These are phyloP conservation scores for Anableps anableps DNA, from an alignment of 2,797 vertebrate genomes.

Conservation along the genomic window DNA sequence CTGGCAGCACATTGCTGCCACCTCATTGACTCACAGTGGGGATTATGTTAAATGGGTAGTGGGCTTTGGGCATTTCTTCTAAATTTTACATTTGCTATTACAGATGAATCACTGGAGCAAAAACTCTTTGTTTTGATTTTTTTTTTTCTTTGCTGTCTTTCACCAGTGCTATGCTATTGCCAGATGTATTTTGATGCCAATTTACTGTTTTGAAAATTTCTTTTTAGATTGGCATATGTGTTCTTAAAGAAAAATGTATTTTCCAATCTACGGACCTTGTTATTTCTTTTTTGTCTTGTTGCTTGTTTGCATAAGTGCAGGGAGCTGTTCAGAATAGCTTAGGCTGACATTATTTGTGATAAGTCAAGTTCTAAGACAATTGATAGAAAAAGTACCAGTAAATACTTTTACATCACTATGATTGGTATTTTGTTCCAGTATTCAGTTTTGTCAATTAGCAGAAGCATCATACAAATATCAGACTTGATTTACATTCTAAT, in stretches of 20 bases:
- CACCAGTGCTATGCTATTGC: neutral
- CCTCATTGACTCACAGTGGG: slow-evolving; percentile 54
- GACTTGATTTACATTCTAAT: neutral
- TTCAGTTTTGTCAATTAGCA: neutral
- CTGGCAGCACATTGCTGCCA: slow-evolving; percentile 17
- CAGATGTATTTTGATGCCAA: neutral
- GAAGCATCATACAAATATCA: neutral
- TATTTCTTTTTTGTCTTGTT: neutral
- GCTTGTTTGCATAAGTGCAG: neutral
- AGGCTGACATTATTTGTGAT: neutral
- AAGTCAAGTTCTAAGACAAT: neutral
- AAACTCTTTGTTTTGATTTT: neutral
- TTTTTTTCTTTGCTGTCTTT: slow-evolving; percentile 24
- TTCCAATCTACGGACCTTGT: neutral
- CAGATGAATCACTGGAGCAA: slow-evolving; percentile 6
- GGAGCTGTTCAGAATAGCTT: neutral
- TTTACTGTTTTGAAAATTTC: neutral
- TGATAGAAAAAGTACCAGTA: neutral
- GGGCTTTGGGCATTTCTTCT: slow-evolving; percentile 45
- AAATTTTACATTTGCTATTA: slow-evolving; percentile 39
- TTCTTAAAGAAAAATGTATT: neutral
- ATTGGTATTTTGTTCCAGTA: neutral
- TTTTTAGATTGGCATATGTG: neutral
- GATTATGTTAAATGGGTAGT: slow-evolving; percentile 50
- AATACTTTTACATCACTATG: neutral